These are phyloP conservation scores for Dipodomys spectabilis DNA, from an alignment of 2,113 vertebrate genomes.

Conservation along the genomic window DNA sequence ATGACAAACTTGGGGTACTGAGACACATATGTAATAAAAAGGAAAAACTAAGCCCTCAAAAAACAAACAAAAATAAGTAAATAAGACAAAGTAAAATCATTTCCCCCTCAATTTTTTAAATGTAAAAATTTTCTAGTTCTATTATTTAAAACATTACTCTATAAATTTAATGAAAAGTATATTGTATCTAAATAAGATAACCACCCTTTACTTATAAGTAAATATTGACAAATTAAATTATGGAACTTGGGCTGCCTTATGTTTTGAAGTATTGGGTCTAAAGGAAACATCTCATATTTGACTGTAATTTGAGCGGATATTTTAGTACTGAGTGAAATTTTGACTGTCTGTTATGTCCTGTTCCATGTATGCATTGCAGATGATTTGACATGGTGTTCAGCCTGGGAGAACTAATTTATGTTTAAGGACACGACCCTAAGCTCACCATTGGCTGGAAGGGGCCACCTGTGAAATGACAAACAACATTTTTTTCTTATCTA, in stretches of 20 bases:
- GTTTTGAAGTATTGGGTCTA: slow-evolving; percentile 13
- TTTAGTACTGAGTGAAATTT: not conserved
- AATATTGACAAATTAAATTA: not conserved
- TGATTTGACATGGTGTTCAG: not conserved
- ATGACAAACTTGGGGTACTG: too few species aligned
- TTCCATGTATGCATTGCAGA: not conserved
- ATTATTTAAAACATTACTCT: not conserved
- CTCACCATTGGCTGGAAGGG: slow-evolving; percentile 43
- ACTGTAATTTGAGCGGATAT: not conserved
- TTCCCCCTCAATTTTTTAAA: not conserved
- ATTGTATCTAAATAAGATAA: not conserved
- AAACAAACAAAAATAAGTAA: not conserved
- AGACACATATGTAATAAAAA: too few species aligned
- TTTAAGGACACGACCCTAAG: slow-evolving; percentile 47
- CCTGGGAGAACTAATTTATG: not conserved
- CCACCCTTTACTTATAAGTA: not conserved
- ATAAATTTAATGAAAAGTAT: not conserved
- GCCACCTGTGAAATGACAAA: slow-evolving; percentile 70
- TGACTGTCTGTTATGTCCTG: slow-evolving; percentile 8
- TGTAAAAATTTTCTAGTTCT: not conserved
- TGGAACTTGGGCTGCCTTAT: not conserved
- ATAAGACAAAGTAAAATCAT: not conserved
- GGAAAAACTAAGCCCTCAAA: not conserved
- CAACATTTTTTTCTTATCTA: slow-evolving; percentile 53
- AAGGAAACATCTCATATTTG: not conserved